These are phyloP conservation scores for Nesometra sesokonis DNA, from an alignment of 35 echinoderm and acorn worm species.

Conservation along the genomic window DNA sequence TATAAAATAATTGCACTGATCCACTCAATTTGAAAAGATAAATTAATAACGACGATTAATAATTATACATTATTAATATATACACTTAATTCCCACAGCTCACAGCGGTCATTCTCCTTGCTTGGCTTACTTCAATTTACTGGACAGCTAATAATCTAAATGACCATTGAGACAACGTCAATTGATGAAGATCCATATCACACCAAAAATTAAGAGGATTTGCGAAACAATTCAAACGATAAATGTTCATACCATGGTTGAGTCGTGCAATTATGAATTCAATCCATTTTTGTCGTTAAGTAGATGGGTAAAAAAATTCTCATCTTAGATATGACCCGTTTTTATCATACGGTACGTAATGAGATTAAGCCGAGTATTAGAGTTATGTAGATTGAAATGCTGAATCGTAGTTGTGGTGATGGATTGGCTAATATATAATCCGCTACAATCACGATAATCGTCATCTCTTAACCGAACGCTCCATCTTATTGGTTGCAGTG, in stretches of 20 bases:
- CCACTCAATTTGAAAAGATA: no score
- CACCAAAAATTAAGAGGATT: not conserved
- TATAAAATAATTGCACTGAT: no score
- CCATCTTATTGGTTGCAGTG: not conserved
- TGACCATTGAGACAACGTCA: no score
- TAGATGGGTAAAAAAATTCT: not conserved
- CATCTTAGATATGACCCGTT: not conserved
- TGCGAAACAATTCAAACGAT: not conserved
- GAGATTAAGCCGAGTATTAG: not conserved
- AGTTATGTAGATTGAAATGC: not conserved
- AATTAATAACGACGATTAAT: no score
- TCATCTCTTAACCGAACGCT: not conserved
- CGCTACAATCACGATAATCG: not conserved
- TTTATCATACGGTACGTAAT: not conserved
- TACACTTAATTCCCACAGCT: no score
- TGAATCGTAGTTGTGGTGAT: not conserved
- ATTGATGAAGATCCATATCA: not conserved
- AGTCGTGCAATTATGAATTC: not conserved
- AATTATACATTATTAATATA: no score
- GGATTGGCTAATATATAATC: not conserved
- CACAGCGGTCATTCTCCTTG: no score
- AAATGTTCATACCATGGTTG: not conserved
- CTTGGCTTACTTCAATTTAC: no score
- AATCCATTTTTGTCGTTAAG: not conserved
- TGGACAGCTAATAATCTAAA: no score